Conservation (phyloP, 1,140 invertebrate species). For the Rhizoglyphus robini region DNA sequence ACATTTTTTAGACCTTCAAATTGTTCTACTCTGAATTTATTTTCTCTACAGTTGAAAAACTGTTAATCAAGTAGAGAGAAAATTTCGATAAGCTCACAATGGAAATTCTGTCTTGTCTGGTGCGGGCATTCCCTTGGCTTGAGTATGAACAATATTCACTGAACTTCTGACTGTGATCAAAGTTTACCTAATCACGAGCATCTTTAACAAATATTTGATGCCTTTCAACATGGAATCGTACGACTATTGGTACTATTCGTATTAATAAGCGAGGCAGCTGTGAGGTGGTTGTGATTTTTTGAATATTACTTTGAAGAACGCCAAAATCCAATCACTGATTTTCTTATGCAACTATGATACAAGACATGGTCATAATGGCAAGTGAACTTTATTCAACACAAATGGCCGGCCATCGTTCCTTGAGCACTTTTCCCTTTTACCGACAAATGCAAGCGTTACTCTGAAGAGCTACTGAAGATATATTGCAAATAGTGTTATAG, state of each 20-base stretch:
- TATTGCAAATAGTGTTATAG: no score
- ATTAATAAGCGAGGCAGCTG: neutral
- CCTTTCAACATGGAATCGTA: neutral
- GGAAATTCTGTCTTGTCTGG: slow-evolving; percentile 59
- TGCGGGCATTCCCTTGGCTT: slow-evolving; percentile 71
- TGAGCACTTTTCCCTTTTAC: no score
- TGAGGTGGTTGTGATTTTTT: no score
- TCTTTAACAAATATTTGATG: neutral
- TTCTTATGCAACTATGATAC: no score
- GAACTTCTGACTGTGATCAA: neutral
- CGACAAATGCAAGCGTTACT: no score
- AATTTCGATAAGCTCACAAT: slow-evolving; percentile 54
- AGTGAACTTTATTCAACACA: no score
- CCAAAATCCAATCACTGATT: no score
- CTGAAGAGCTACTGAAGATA: no score
- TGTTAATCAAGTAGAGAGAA: neutral
- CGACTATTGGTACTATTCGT: neutral
- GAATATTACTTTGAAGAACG: no score
- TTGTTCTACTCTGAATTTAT: neutral
- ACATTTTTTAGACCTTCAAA: neutral
- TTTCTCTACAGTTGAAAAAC: neutral
- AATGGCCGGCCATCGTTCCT: no score
- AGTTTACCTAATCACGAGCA: neutral
- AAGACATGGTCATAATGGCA: no score
- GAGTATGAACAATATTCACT: slow-evolving; percentile 50